Evolutionary conservation across 2,888 invertebrate species (phyloP).

Genomic region (Pseudolycoriella hygida): DNA sequence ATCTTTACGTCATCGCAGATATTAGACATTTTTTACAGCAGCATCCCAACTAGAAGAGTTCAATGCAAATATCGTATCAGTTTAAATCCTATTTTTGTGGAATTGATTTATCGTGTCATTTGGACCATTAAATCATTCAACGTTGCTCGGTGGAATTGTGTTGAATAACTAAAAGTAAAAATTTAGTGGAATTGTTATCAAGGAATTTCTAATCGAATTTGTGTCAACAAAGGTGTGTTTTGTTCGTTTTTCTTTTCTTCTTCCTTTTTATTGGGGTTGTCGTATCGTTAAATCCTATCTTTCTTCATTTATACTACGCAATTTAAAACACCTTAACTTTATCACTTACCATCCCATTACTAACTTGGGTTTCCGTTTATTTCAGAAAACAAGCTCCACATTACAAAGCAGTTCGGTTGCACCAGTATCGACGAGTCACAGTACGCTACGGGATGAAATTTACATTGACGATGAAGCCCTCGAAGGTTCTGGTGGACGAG

Average conservation of each 20-base stretch:
- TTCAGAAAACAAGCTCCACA: constrained; percentile 20
- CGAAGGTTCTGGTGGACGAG: constrained; percentile 50
- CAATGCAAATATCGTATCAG: too few relatives aligned
- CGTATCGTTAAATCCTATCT: too few relatives aligned
- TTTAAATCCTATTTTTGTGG: too few relatives aligned
- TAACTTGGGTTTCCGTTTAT: constrained; percentile 10
- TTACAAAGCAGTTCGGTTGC: constrained; percentile 15
- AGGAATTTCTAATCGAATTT: background rate
- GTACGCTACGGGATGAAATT: constrained; percentile 34
- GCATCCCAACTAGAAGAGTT: too few relatives aligned
- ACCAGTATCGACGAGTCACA: constrained; percentile 11
- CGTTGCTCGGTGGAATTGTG: background rate
- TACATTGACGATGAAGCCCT: constrained; percentile 62
- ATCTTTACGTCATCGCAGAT: background rate
- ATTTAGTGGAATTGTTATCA: too few relatives aligned
- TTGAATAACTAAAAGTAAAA: background rate
- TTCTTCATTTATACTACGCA: too few relatives aligned
- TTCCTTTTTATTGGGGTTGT: background rate
- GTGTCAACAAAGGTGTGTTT: constrained; percentile 1
- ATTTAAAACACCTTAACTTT: too few relatives aligned
- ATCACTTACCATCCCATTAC: too few relatives aligned
- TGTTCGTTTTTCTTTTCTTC: background rate
- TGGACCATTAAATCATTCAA: background rate
- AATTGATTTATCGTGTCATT: background rate
- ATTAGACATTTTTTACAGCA: background rate